Conservation (phyloP, 2,888 invertebrate genomes). For the Eupithecia inturbata region DNA sequence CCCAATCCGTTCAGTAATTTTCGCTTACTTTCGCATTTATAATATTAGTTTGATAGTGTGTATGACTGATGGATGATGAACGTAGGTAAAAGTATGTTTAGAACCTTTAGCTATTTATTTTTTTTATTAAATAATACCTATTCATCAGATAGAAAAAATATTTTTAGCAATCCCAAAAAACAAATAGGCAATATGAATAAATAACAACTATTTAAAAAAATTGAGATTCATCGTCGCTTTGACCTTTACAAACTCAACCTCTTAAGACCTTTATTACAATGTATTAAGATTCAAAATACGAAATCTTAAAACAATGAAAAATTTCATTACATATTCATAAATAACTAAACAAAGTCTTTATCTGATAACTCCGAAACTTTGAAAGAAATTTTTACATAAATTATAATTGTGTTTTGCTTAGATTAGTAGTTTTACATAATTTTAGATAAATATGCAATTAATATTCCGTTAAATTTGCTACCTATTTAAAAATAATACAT, state of each 20-base stretch:
- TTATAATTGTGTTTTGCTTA: conserved; percentile 21
- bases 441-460: conserved; percentile 25
- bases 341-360: conserved; percentile 42
- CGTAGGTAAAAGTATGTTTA: too few species aligned
- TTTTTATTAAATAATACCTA: too few species aligned
- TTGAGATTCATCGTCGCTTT: not conserved
- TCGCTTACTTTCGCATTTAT: not conserved
- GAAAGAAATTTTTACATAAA: conserved; percentile 22
- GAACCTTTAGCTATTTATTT: too few species aligned
- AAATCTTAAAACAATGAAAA: conserved; percentile 30
- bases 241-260: not conserved
- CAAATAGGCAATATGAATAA: not conserved
- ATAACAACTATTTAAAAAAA: not conserved
- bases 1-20: not conserved
- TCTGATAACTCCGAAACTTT: conserved; percentile 39
- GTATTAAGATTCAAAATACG: conserved; percentile 33
- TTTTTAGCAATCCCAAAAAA: not conserved
- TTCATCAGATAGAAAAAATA: not conserved
- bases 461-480: conserved; percentile 3
- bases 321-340: conserved; percentile 45
- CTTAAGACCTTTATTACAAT: conserved; percentile 25
- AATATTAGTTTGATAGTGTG: too few species aligned
- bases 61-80: too few species aligned
- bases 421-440: conserved; percentile 27
- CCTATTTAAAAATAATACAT: not conserved